phyloP scores from a whole-genome alignment of 2,888 invertebrate genomes.

The Lottia gigantea region DNA sequence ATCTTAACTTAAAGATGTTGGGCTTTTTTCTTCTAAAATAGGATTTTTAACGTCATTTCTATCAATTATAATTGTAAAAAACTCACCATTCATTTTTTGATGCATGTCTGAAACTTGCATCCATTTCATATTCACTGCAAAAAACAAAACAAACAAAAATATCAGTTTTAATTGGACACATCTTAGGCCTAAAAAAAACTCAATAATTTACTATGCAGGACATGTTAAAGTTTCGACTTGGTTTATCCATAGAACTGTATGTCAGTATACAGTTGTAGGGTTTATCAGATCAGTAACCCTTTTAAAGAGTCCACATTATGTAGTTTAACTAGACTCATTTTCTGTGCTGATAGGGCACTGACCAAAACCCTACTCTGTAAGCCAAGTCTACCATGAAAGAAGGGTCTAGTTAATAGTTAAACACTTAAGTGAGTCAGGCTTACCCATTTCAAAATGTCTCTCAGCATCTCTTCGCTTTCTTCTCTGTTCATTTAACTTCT shows the following conservation, averaged over 20 bases:
- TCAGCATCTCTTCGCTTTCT: constrained; percentile 38
- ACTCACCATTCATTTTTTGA: constrained; percentile 42
- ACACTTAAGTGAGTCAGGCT: not conserved
- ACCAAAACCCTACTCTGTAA: no score
- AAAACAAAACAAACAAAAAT: constrained; percentile 10
- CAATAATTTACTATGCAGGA: no score
- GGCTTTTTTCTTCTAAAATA: not conserved
- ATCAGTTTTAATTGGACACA: no score
- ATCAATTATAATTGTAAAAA: not conserved
- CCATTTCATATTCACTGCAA: constrained; percentile 39
- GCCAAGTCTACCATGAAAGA: not conserved
- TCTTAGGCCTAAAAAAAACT: no score
- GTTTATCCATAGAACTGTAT: no score
- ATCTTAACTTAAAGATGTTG: not conserved
- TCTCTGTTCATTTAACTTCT: constrained; percentile 39
- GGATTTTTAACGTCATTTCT: not conserved
- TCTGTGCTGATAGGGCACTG: no score
- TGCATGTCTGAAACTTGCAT: constrained; percentile 39
- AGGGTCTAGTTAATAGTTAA: not conserved
- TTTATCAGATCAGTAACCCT: no score
- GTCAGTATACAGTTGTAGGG: no score
- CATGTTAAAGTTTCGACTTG: no score
- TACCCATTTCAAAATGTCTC: constrained; percentile 37
- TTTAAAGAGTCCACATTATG: no score
- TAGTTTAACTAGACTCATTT: no score